phyloP scores from a whole-genome alignment of 2,113 vertebrate species.

The Athene noctua region DNA sequence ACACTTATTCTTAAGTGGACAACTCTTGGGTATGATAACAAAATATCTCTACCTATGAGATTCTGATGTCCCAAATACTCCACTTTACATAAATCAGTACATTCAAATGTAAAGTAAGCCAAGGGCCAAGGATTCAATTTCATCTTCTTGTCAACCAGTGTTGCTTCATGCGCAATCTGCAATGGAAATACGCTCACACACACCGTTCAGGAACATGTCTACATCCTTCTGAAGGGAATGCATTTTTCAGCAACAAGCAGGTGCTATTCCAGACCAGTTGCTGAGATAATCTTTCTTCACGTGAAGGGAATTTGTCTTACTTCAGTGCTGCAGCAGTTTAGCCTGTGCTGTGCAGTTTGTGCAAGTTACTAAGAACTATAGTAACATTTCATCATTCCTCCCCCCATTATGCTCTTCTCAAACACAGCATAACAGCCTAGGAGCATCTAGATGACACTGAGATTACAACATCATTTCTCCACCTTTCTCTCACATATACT shows the following conservation, averaged over 20 bases:
- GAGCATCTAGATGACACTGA: not conserved
- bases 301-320: not conserved
- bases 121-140: not conserved
- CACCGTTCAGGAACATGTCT: not conserved
- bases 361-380: not conserved
- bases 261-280: not conserved
- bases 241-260: not conserved
- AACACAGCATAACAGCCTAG: not conserved
- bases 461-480: not conserved
- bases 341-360: not conserved
- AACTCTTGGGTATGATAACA: not conserved
- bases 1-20: not conserved
- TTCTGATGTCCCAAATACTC: not conserved
- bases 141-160: not conserved
- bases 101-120: not conserved
- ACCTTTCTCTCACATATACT: not conserved
- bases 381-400: not conserved
- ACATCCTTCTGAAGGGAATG: not conserved
- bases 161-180: not conserved
- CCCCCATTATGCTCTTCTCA: not conserved
- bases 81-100: not conserved
- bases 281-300: not conserved
- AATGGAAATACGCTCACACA: not conserved
- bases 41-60: not conserved
- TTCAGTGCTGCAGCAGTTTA: not conserved